These are phyloP conservation scores for Palythoa grandis DNA, from an alignment of 92 coral and sea anemone species.

Conservation along the genomic window DNA sequence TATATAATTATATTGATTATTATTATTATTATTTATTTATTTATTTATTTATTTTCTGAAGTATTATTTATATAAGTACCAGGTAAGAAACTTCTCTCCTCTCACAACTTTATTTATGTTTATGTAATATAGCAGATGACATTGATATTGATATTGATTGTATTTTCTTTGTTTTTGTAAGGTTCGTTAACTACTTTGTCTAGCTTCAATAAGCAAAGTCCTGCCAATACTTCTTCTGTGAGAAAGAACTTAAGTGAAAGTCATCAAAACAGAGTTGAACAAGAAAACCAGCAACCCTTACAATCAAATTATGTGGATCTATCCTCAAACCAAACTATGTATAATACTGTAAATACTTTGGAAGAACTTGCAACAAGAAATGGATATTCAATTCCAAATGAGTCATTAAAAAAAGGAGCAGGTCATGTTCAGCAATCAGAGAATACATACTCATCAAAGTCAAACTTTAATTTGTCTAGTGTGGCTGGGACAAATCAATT, in stretches of 20 bases:
- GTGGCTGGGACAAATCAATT: slow-evolving; percentile 2
- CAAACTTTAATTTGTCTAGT: background rate
- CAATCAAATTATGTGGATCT: slow-evolving; percentile 22
- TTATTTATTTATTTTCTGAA: too few species aligned
- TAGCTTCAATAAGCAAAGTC: slow-evolving; percentile 5
- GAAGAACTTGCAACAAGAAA: slow-evolving; percentile 75
- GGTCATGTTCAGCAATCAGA: slow-evolving; percentile 41
- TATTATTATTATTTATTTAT: too few species aligned
- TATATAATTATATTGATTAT: too few species aligned
- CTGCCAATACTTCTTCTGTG: slow-evolving; percentile 8
- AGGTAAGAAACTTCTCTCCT: too few species aligned
- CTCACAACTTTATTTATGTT: too few species aligned
- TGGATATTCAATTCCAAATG: slow-evolving; percentile 62
- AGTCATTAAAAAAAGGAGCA: slow-evolving; percentile 53
- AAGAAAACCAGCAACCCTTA: slow-evolving; percentile 33
- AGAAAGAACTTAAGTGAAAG: slow-evolving; percentile 18
- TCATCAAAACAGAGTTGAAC: background rate
- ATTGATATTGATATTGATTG: background rate
- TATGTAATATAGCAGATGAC: too few species aligned
- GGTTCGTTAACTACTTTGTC: slow-evolving; percentile 19
- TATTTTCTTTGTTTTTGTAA: background rate
- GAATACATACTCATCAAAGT: background rate
- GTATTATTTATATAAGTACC: too few species aligned
- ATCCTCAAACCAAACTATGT: slow-evolving; percentile 6
- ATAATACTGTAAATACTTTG: slow-evolving; percentile 64